These are phyloP conservation scores for Chaetura pelagica DNA, from an alignment of 2,113 vertebrate species.

Conservation along the genomic window DNA sequence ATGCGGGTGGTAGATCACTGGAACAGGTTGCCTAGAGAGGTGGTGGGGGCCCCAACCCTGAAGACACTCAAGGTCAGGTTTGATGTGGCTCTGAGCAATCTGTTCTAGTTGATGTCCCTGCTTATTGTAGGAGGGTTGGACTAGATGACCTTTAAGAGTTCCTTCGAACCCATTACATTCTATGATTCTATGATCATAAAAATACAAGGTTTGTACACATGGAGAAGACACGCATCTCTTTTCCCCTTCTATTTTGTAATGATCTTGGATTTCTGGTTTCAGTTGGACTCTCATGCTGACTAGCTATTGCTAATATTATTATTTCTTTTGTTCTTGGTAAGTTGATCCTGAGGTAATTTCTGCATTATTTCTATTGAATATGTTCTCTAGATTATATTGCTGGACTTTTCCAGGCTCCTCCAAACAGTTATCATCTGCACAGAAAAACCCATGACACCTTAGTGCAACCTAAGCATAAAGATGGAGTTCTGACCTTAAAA, in stretches of 20 bases:
- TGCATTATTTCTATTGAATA: neutral
- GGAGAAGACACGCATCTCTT: neutral
- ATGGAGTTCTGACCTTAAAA: neutral
- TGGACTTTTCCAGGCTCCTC: rapidly evolving
- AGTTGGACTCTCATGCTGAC: neutral
- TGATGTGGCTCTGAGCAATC: too few relatives aligned
- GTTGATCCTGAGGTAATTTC: neutral
- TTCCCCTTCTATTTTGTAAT: neutral
- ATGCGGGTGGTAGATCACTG: too few relatives aligned
- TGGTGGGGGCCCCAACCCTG: too few relatives aligned
- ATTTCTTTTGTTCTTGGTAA: neutral
- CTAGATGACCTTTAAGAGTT: too few relatives aligned
- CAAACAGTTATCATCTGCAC: neutral
- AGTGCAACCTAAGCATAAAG: neutral
- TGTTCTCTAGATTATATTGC: neutral
- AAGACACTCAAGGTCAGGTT: too few relatives aligned
- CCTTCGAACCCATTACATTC: too few relatives aligned
- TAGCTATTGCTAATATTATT: neutral
- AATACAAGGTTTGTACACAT: neutral
- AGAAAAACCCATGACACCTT: neutral
- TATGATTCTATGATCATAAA: neutral
- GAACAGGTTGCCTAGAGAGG: too few relatives aligned
- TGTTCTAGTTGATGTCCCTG: too few relatives aligned
- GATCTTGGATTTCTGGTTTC: neutral
- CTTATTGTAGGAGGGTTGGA: too few relatives aligned